Evolutionary conservation across 1,140 invertebrate species (phyloP).

Genomic region (Acromyrmex charruanus): DNA sequence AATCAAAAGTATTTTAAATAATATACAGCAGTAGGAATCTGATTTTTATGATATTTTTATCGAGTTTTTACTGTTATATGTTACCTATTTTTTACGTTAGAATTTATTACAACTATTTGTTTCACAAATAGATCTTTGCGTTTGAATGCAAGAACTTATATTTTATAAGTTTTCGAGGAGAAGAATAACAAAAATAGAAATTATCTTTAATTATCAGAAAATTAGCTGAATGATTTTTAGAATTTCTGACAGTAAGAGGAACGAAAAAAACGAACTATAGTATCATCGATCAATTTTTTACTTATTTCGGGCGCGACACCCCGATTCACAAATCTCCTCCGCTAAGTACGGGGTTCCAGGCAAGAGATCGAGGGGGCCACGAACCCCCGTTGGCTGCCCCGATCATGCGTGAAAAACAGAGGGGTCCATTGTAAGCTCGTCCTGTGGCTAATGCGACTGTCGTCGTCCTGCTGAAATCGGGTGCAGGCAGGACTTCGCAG

Average conservation of each 20-base stretch:
- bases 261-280: constrained; percentile 23
- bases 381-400: constrained; percentile 50
- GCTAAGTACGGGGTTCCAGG: constrained; percentile 68
- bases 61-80: too few species aligned
- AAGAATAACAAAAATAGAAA: not conserved
- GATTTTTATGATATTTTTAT: not conserved
- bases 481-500: constrained; percentile 59
- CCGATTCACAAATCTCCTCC: constrained; percentile 72
- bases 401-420: constrained; percentile 78
- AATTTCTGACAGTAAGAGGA: constrained; percentile 11
- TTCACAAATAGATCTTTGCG: not conserved
- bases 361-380: constrained; percentile 57
- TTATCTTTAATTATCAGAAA: constrained; percentile 28
- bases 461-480: constrained; percentile 70
- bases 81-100: not conserved
- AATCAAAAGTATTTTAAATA: not conserved
- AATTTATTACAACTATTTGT: not conserved
- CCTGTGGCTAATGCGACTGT: constrained; percentile 80
- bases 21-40: not conserved
- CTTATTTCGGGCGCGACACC: constrained; percentile 67
- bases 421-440: constrained; percentile 79
- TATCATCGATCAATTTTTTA: constrained; percentile 64
- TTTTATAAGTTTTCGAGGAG: not conserved
- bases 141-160: not conserved
- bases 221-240: constrained; percentile 20